A percentile compares a stretch with the other conserved stretches of the same genome.
These are phyloP conservation scores for Lypha dubia DNA, from an alignment of 2,888 invertebrate genomes.

Conservation along the genomic window DNA sequence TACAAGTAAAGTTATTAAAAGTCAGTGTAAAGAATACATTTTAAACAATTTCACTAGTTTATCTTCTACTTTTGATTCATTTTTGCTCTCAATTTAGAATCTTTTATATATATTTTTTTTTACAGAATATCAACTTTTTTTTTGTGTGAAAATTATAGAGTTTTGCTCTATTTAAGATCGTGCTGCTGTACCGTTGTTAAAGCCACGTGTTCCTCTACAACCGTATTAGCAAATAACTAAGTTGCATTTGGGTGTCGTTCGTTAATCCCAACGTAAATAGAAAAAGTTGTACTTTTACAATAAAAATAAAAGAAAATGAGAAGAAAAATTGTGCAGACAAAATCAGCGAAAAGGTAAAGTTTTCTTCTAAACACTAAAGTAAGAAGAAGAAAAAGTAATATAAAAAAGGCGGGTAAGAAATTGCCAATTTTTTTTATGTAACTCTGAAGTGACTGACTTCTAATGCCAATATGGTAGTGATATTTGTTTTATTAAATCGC, in stretches of 20 bases:
- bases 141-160: not conserved
- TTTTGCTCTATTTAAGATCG: constrained; percentile 36
- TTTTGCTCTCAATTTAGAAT: constrained; percentile 10
- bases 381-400: not conserved
- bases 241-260: constrained; percentile 56
- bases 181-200: constrained; percentile 20
- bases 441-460: constrained; percentile 13
- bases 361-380: constrained; percentile 23
- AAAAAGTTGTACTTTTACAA: constrained; percentile 59
- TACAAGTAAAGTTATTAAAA: too few species aligned
- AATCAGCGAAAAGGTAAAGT: constrained; percentile 24
- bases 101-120: not conserved
- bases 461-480: constrained; percentile 20
- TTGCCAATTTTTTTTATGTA: constrained; percentile 11
- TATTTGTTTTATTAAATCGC: constrained; percentile 16
- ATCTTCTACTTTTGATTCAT: not conserved
- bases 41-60: not conserved
- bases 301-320: too few species aligned
- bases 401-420: too few species aligned
- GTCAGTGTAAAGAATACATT: too few species aligned
- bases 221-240: constrained; percentile 51
- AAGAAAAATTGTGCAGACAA: too few species aligned
- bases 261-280: constrained; percentile 73
- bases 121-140: constrained; percentile 37
- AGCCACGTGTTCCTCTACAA: constrained; percentile 49